Evolutionary conservation across 92 coral and sea anemone genomes (phyloP), one percentile per base, ranked within the genome.

Genomic region (Diadumene lineata): DNA sequence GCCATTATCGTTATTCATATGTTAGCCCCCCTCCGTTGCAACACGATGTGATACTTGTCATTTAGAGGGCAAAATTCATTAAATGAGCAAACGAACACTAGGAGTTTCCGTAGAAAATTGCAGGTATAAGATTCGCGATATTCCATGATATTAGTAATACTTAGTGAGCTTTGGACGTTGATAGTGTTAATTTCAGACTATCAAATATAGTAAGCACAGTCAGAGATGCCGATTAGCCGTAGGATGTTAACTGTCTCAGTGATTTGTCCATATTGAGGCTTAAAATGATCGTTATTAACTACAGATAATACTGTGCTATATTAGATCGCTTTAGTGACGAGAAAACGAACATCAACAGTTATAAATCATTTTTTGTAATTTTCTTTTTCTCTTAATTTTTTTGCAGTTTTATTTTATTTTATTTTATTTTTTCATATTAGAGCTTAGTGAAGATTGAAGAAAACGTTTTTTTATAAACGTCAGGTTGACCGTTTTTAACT

Each of bases 1-100:
- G 56, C 19, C 77, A 56, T 72, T 72, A 56, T 72, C 33, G 56
- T 19, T 34, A 30, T 22, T 13, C 34, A 21, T 44, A 55, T 31
- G 1, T 31, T 15, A 61, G 63, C 77, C 77, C 77, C 56, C 63
- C 67, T 57, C 48, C 22, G 77, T 50, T 56, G 33, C 26, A 11
- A 17, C 75, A 17, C 75, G 8, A 58, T 57, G 17, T 23, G 75
- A n/a, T 57, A 51, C 26, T 70, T 1, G n/a, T 17, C 1, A 26
- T 13, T 50, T 2, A 1, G 24, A 23, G 10, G 61, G 27, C 9
- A 44, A 56, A 50, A 31, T 34, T 32, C 50, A 58, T 51, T 56
- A 32, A 24, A 24, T n/a, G 62, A 31, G 24, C 4, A 2, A 30
- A 33, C 24, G 48, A 38, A 38, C 30, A 23, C 29, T n/a, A 25